Evolutionary conservation across 2,888 invertebrate species (phyloP), one percentile per base, ranked within the genome.

Genomic region (Griposia aprilina): DNA sequence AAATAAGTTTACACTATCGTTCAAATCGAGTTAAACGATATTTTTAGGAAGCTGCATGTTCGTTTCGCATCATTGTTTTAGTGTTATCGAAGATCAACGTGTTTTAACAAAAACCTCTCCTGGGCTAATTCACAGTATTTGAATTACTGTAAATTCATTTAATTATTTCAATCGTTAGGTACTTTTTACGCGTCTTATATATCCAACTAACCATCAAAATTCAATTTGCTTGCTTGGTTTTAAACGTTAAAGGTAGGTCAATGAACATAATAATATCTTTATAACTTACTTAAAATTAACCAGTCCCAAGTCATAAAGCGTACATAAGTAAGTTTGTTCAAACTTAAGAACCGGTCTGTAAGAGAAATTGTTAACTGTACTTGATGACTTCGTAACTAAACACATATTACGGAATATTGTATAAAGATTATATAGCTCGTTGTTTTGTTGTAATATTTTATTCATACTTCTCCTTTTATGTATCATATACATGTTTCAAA

Each of bases 341-440:
- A 94, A 93, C 93, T 92, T 87, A 91, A 92, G 90, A 95, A 96
- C 96, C 95, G 94, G 96, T 95, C 92, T 83, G 84, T 89, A 90
- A 90, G 94, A 96, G 95, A 96, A 96, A 95, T 94, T 95, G 94
- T 94, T 95, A 96, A 95, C 95, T 94, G 95, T 95, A 94, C 94
- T 93, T 95, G 95, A 95, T 94, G 93, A 95, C 92, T 94, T 93
- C 90, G 93, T 94, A 94, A 94, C 94, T 93, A 94, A 94, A 94
- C 93, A 94, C 92, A 93, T 93, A 92, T 94, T 92, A 94, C 91
- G 90, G 89, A 92, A 83, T 88, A 89, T 86, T 86, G 74, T 84
- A 85, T 89, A 82, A 85, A 84, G 52, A 80, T 81, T 88, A 83
- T 83, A 87, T 52, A 57, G 65, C 76, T 78, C 75, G 68, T 76